Evolutionary conservation across 2,888 invertebrate genomes (phyloP).

Genomic region (Agapetus fuscipes): DNA sequence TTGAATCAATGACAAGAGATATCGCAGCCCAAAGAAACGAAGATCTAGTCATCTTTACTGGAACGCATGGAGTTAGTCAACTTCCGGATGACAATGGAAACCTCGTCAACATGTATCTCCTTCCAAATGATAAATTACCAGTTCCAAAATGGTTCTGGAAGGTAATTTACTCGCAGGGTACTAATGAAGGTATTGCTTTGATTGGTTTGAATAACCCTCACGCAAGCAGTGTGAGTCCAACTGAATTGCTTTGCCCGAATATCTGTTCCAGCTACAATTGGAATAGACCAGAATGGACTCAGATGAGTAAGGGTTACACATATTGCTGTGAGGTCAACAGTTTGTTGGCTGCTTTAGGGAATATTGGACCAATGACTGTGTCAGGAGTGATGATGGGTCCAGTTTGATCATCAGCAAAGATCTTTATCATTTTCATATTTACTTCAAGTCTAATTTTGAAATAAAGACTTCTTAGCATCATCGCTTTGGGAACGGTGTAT

Average conservation of each 20-base stretch:
- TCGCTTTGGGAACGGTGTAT: too few relatives aligned
- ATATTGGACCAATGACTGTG: slow-evolving; percentile 11
- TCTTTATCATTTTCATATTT: background rate
- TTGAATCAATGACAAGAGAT: slow-evolving; percentile 32
- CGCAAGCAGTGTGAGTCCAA: slow-evolving; percentile 17
- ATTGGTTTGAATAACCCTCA: slow-evolving; percentile 39
- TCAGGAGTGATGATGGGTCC: slow-evolving; percentile 7
- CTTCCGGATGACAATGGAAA: slow-evolving; percentile 28
- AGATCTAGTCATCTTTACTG: slow-evolving; percentile 32
- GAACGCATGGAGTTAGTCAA: slow-evolving; percentile 30
- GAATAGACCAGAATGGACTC: slow-evolving; percentile 20
- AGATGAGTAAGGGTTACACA: slow-evolving; percentile 21
- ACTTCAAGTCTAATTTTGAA: too few relatives aligned
- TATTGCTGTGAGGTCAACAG: slow-evolving; percentile 21
- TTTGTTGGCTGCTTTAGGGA: slow-evolving; percentile 13
- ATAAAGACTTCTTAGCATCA: too few relatives aligned
- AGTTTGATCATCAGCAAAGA: too few relatives aligned
- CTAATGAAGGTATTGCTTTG: slow-evolving; percentile 33
- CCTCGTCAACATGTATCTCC: slow-evolving; percentile 29
- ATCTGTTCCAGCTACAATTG: slow-evolving; percentile 31
- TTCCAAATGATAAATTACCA: slow-evolving; percentile 27
- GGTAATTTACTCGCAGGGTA: slow-evolving; percentile 30
- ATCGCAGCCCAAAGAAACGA: slow-evolving; percentile 26
- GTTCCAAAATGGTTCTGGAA: slow-evolving; percentile 38
- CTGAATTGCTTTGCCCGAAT: slow-evolving; percentile 28